Evolutionary conservation across 2,888 invertebrate species (phyloP).

Genomic region (Agrenia bidenticulata): DNA sequence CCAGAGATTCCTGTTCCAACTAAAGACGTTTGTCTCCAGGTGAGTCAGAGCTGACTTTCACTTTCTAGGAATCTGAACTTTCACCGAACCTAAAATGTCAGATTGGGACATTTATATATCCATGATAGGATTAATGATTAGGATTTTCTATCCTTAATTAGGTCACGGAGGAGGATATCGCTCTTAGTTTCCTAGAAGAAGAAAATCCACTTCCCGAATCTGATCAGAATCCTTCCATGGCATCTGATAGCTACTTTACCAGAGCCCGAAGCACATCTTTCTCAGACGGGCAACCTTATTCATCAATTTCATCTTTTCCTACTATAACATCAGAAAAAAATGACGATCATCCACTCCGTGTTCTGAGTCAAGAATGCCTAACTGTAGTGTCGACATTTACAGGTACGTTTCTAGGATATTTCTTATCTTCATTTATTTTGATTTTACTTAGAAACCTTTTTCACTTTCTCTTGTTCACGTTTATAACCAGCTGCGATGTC

Average conservation of each 20-base stretch:
- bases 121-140: no score
- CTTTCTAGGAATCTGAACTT: not conserved
- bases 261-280: slow-evolving; percentile 38
- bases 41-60: slow-evolving; percentile 54
- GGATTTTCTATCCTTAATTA: no score
- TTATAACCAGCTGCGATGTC: no score
- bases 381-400: slow-evolving; percentile 88
- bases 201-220: slow-evolving; percentile 72
- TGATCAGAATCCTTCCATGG: slow-evolving; percentile 68
- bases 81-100: not conserved
- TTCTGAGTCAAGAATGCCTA: slow-evolving; percentile 86
- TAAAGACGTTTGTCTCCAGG: slow-evolving; percentile 83
- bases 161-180: slow-evolving; percentile 86
- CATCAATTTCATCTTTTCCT: slow-evolving; percentile 26
- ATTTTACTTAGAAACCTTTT: no score
- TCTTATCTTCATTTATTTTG: no score
- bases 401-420: slow-evolving; percentile 58
- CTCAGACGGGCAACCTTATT: slow-evolving; percentile 41
- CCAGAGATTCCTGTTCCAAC: slow-evolving; percentile 79
- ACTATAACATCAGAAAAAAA: slow-evolving; percentile 1
- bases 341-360: slow-evolving; percentile 77
- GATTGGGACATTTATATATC: not conserved
- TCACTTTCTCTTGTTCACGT: no score
- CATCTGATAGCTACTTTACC: slow-evolving; percentile 41
- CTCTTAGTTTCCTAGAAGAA: slow-evolving; percentile 74